A percentile compares a stretch with the other conserved stretches of the same genome.
Conservation (phyloP, 1,140 invertebrate species). For the Magallana ariakensis region DNA sequence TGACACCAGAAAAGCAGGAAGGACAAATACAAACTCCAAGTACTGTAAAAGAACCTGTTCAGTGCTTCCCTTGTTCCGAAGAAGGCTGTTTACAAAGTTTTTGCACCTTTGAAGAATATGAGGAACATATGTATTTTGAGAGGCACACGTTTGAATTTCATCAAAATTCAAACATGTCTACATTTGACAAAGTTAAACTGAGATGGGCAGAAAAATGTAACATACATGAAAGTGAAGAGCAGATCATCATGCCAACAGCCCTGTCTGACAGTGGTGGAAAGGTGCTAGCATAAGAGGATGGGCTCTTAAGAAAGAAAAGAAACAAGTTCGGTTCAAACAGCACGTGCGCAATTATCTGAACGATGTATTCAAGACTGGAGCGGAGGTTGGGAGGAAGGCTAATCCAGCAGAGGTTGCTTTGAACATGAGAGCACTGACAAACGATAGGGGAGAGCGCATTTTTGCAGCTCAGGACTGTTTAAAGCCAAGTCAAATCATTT, state of each 20-base stretch:
- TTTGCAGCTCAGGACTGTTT: slow-evolving; percentile 25
- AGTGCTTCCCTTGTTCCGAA: background rate
- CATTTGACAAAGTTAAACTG: slow-evolving; percentile 18
- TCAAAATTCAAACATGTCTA: background rate
- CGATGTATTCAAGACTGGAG: slow-evolving; percentile 28
- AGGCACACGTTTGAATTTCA: background rate
- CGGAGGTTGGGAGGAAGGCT: slow-evolving; percentile 28
- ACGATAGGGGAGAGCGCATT: slow-evolving; percentile 1
- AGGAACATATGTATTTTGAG: slow-evolving; percentile 18
- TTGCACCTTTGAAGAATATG: slow-evolving; percentile 12
- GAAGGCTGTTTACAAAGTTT: background rate
- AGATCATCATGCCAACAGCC: background rate
- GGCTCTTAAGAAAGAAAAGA: slow-evolving; percentile 41
- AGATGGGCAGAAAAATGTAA: slow-evolving; percentile 31
- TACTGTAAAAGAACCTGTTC: background rate
- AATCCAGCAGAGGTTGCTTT: slow-evolving; percentile 36
- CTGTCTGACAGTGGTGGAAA: background rate
- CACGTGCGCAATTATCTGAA: slow-evolving; percentile 1
- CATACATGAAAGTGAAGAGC: background rate
- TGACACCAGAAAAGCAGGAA: slow-evolving; percentile 16
- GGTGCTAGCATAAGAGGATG: slow-evolving; percentile 3
- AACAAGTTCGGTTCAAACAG: slow-evolving; percentile 16
- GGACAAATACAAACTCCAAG: background rate
- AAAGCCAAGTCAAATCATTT: slow-evolving; percentile 38
- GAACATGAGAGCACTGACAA: background rate